phyloP scores from a whole-genome alignment of 2,113 vertebrate species.

The Ibidorhyncha struthersii region DNA sequence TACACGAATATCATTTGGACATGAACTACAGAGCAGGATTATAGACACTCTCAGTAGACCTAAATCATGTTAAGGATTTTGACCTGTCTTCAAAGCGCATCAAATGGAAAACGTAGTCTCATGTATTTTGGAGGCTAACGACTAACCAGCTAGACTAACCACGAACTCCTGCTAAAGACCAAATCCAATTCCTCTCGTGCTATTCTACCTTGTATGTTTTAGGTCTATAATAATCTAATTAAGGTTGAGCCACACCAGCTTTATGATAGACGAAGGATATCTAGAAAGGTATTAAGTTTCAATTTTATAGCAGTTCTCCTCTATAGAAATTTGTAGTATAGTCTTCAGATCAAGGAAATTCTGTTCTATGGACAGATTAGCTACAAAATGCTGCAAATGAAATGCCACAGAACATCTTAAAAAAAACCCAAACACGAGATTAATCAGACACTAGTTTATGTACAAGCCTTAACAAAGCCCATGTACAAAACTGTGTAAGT shows the following conservation, averaged over 20 bases:
- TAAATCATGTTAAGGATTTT: neutral
- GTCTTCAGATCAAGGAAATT: neutral
- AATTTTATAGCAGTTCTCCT: constrained; percentile 14
- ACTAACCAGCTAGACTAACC: neutral
- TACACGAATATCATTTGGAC: neutral
- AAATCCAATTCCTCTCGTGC: neutral
- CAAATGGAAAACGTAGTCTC: neutral
- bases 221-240: constrained; percentile 11
- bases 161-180: neutral
- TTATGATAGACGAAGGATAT: neutral
- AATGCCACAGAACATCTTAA: neutral
- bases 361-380: neutral
- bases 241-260: neutral
- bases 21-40: neutral
- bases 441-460: neutral
- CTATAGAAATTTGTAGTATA: neutral
- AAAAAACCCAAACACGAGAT: neutral
- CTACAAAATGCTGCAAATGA: neutral
- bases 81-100: neutral
- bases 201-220: neutral
- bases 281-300: constrained; percentile 10
- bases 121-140: neutral
- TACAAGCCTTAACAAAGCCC: constrained; percentile 4
- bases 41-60: neutral
- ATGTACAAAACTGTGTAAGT: neutral